phyloP scores from a whole-genome alignment of 2,797 vertebrate species.

The Oreortyx pictus region DNA sequence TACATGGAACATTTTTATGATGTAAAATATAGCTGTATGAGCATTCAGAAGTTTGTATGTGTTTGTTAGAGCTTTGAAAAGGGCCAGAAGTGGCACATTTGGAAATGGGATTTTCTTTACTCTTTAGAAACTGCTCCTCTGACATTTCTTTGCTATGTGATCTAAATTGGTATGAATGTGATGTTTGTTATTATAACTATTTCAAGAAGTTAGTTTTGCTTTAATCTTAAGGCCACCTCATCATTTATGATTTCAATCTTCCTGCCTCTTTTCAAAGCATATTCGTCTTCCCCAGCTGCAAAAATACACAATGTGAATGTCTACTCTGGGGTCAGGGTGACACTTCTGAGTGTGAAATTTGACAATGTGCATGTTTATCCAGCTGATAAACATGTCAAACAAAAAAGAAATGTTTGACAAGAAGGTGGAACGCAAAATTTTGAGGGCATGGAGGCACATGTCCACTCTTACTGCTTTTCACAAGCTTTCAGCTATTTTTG shows the following conservation, averaged over 20 bases:
- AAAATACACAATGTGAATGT: constrained; percentile 30
- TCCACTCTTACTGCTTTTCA: neutral
- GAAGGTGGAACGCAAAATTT: neutral
- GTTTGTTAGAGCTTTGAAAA: neutral
- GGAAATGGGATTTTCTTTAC: neutral
- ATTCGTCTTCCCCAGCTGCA: constrained; percentile 44
- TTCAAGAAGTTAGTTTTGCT: neutral
- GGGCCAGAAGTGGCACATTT: neutral
- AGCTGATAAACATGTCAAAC: constrained; percentile 21
- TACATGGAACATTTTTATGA: neutral
- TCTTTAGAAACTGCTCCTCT: neutral
- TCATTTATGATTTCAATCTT: neutral
- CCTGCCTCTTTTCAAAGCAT: constrained; percentile 2
- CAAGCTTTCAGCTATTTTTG: neutral
- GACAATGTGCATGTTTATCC: neutral
- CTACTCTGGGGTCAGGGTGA: neutral
- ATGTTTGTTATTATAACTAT: neutral
- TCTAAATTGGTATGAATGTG: neutral
- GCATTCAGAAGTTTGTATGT: neutral
- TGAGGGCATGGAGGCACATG: neutral
- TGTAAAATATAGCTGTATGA: neutral
- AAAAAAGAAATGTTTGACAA: neutral
- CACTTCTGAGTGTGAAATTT: constrained; percentile 3
- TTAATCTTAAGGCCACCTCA: neutral
- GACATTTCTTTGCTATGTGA: neutral